phyloP scores from a whole-genome alignment of 2,888 invertebrate genomes.

The Ditula angustiorana region DNA sequence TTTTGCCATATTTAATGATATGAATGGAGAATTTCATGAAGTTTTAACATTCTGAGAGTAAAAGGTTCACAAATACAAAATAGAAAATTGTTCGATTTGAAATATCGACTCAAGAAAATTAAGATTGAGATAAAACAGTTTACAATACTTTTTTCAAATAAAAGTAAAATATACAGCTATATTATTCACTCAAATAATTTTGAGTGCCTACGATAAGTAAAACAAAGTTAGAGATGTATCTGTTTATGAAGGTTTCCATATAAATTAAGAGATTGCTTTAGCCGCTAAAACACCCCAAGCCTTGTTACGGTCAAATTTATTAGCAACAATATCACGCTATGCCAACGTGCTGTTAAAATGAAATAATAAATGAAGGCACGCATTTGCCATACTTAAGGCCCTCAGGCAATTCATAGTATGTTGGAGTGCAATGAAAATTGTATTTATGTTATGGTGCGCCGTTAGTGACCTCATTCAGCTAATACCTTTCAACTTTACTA shows the following conservation, averaged over 20 bases:
- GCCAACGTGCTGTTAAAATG: slow-evolving; percentile 56
- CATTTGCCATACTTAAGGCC: slow-evolving; percentile 51
- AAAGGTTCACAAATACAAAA: slow-evolving; percentile 28
- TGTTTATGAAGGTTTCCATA: background rate
- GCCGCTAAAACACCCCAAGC: slow-evolving; percentile 32
- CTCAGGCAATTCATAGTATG: slow-evolving; percentile 41
- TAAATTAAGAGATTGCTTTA: slow-evolving; percentile 16
- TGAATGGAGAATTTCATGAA: slow-evolving; percentile 11
- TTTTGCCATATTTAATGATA: background rate
- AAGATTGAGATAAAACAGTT: background rate
- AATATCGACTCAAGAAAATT: too few relatives aligned
- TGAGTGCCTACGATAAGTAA: too few relatives aligned
- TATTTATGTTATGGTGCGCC: slow-evolving; percentile 35
- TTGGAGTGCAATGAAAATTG: slow-evolving; percentile 43
- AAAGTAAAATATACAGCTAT: too few relatives aligned
- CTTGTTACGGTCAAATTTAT: slow-evolving; percentile 52
- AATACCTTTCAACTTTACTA: slow-evolving; percentile 35
- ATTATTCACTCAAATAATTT: too few relatives aligned
- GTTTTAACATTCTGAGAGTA: slow-evolving; percentile 25
- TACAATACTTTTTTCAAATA: too few relatives aligned
- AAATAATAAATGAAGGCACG: slow-evolving; percentile 65
- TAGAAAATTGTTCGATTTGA: slow-evolving; percentile 14
- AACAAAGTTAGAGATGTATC: background rate
- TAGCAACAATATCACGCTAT: slow-evolving; percentile 42
- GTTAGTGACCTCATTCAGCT: slow-evolving; percentile 34